These are phyloP conservation scores for Anas bernieri DNA, from an alignment of 2,797 vertebrate species.

Conservation along the genomic window DNA sequence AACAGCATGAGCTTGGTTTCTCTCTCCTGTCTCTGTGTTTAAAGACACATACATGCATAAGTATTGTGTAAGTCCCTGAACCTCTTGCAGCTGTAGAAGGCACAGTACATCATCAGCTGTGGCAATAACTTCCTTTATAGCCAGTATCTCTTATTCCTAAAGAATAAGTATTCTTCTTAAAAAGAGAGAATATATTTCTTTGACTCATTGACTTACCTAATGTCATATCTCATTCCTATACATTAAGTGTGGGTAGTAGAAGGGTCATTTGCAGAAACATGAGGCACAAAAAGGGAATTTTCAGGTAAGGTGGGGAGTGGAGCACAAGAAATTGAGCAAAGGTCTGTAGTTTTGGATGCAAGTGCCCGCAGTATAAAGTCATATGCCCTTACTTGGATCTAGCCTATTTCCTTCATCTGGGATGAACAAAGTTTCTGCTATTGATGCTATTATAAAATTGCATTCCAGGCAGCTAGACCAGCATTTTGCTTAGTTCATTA, in stretches of 20 bases:
- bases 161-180: not conserved
- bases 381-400: not conserved
- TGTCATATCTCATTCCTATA: not conserved
- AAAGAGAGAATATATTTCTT: not conserved
- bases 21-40: not conserved
- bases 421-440: not conserved
- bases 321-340: not conserved
- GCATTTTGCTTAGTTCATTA: not conserved
- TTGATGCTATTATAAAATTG: not conserved
- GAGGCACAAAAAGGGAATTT: not conserved
- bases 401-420: not conserved
- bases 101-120: not conserved
- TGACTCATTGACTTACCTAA: not conserved
- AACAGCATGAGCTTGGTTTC: rapidly evolving
- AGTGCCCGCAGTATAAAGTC: not conserved
- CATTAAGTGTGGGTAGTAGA: not conserved
- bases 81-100: not conserved
- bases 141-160: not conserved
- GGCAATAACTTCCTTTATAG: not conserved
- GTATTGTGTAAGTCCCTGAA: not conserved
- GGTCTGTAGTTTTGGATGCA: not conserved
- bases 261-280: not conserved
- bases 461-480: not conserved
- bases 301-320: not conserved
- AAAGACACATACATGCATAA: not conserved